Evolutionary conservation across 1,140 invertebrate genomes (phyloP).

Genomic region (Lamellibrachia luymesi): DNA sequence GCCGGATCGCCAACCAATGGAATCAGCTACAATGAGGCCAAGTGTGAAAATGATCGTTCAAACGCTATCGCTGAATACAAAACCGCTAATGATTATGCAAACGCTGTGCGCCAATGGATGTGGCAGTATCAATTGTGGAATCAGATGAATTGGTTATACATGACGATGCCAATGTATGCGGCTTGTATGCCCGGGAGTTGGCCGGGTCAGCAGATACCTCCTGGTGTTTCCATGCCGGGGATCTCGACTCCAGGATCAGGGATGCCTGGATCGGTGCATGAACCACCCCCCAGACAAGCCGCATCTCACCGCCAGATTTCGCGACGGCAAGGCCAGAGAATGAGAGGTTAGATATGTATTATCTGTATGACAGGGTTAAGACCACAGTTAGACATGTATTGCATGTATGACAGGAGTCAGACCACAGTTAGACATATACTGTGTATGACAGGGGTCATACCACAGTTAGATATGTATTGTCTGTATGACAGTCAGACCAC

Average conservation of each 20-base stretch:
- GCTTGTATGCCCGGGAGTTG: neutral
- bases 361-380: no score
- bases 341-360: neutral
- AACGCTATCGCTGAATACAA: neutral
- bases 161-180: constrained; percentile 18
- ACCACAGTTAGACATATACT: no score
- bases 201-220: neutral
- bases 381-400: no score
- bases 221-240: constrained; percentile 21
- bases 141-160: constrained; percentile 19
- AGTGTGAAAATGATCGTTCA: neutral
- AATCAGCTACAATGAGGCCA: neutral
- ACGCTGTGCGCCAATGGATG: constrained; percentile 36
- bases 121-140: constrained; percentile 38
- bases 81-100: constrained; percentile 31
- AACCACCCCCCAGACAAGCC: neutral
- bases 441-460: no score
- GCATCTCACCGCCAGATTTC: neutral
- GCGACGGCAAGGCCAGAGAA: neutral
- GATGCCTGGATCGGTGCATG: constrained; percentile 11
- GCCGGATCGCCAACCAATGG: neutral
- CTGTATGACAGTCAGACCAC: no score
- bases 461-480: no score
- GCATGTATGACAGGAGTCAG: no score
- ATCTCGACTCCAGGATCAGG: neutral